A percentile compares a stretch with the other conserved stretches of the same genome.
Conservation (phyloP, 1,140 invertebrate genomes). For the Caenorhabditis brenneri region DNA sequence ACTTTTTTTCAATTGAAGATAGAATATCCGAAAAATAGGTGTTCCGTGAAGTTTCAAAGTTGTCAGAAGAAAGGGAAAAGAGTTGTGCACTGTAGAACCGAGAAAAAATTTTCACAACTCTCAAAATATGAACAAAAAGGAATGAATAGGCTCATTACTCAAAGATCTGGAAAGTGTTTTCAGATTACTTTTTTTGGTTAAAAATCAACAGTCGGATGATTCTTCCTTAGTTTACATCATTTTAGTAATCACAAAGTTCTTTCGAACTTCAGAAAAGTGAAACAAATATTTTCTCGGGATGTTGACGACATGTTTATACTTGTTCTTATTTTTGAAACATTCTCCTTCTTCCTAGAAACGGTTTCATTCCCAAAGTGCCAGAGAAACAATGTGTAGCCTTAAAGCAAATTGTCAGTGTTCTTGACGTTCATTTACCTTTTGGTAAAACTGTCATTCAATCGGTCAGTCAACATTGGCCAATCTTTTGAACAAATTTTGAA, state of each 20-base stretch:
- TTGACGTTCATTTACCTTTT: constrained; percentile 1
- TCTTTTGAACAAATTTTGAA: constrained; percentile 30
- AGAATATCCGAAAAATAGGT: neutral
- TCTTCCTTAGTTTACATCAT: too few relatives aligned
- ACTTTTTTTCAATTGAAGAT: neutral
- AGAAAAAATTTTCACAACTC: too few relatives aligned
- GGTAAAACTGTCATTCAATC: constrained; percentile 16
- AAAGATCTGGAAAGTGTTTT: too few relatives aligned
- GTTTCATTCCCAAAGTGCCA: neutral
- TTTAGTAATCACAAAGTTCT: too few relatives aligned
- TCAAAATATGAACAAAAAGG: too few relatives aligned
- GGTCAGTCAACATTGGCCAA: constrained; percentile 37
- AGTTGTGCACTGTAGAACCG: neutral
- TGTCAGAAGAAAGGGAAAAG: neutral
- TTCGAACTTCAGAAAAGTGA: too few relatives aligned
- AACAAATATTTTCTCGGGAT: too few relatives aligned
- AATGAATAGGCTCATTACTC: too few relatives aligned
- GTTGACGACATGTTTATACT: neutral
- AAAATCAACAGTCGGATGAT: too few relatives aligned
- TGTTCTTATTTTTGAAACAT: neutral
- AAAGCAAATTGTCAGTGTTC: neutral
- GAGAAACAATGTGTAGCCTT: neutral
- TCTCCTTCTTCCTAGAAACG: neutral
- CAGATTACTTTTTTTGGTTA: too few relatives aligned
- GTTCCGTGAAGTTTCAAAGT: neutral